phyloP scores from a whole-genome alignment of 1,140 invertebrate species.

The Drosophila hydei region DNA sequence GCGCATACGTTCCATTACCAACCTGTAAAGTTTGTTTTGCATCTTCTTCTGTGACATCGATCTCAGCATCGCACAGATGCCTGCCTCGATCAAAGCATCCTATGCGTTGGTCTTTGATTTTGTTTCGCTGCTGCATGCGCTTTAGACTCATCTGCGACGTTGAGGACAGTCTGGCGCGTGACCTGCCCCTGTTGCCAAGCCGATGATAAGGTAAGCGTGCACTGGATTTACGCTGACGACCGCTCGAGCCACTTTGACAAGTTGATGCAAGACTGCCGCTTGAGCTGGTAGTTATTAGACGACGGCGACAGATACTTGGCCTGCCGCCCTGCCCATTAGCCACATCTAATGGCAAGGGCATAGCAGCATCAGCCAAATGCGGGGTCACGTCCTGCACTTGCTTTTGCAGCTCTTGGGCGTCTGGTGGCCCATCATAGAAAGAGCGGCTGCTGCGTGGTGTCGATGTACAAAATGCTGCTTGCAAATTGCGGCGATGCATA shows the following conservation, averaged over 20 bases:
- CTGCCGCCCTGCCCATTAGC: conserved; percentile 11
- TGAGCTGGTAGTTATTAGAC: conserved; percentile 8
- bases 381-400: conserved; percentile 36
- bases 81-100: conserved; percentile 45
- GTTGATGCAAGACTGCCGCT: conserved; percentile 12
- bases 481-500: conserved; percentile 46
- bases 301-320: background rate
- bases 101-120: conserved; percentile 37
- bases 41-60: conserved; percentile 1
- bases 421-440: conserved; percentile 43
- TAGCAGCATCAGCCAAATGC: conserved; percentile 31
- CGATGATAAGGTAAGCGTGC: conserved; percentile 31
- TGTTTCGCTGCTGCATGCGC: conserved; percentile 31
- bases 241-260: background rate
- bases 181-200: conserved; percentile 38
- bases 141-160: background rate
- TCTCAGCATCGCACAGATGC: conserved; percentile 10
- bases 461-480: conserved; percentile 8
- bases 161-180: background rate
- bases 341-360: conserved; percentile 20
- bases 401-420: background rate
- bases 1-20: conserved; percentile 32
- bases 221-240: background rate
- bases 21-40: background rate
- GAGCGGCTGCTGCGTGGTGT: conserved; percentile 18